phyloP scores from a whole-genome alignment of 2,888 invertebrate genomes.

The Eumacrocentrus americanus region DNA sequence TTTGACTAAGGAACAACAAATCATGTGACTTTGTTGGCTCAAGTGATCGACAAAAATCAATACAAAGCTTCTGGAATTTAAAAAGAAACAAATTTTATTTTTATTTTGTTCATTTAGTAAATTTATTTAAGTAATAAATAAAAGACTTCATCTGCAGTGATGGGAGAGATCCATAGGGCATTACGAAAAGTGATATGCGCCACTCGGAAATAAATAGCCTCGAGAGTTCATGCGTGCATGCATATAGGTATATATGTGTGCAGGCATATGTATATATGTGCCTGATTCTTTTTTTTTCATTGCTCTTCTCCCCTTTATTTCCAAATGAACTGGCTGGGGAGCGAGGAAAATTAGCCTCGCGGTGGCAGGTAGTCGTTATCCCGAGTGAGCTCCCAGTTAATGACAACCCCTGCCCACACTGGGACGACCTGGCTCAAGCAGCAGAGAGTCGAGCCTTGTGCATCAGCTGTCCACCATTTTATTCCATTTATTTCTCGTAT shows the following conservation, averaged over 20 bases:
- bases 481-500: slow-evolving; percentile 26
- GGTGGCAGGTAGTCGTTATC: slow-evolving; percentile 61
- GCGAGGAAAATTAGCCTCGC: slow-evolving; percentile 57
- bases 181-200: slow-evolving; percentile 57
- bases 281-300: not conserved
- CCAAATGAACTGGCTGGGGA: slow-evolving; percentile 31
- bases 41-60: not conserved
- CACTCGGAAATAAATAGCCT: slow-evolving; percentile 57
- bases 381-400: slow-evolving; percentile 60
- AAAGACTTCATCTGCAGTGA: too few relatives aligned
- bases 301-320: slow-evolving; percentile 19
- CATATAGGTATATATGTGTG: not conserved
- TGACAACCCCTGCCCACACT: slow-evolving; percentile 56
- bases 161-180: slow-evolving; percentile 34
- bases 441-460: slow-evolving; percentile 11
- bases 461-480: slow-evolving; percentile 46
- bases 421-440: slow-evolving; percentile 34
- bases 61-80: not conserved
- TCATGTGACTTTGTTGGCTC: not conserved
- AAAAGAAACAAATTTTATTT: not conserved
- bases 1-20: not conserved
- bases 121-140: too few relatives aligned
- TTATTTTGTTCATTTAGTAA: not conserved
- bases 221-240: slow-evolving; percentile 25
- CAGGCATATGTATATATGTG: slow-evolving; percentile 14